Evolutionary conservation across 30 jellyfish, hydroid and myxozoan species (phyloP), one percentile per base, ranked within the genome.

Genomic region (Clytia hemisphaerica): DNA sequence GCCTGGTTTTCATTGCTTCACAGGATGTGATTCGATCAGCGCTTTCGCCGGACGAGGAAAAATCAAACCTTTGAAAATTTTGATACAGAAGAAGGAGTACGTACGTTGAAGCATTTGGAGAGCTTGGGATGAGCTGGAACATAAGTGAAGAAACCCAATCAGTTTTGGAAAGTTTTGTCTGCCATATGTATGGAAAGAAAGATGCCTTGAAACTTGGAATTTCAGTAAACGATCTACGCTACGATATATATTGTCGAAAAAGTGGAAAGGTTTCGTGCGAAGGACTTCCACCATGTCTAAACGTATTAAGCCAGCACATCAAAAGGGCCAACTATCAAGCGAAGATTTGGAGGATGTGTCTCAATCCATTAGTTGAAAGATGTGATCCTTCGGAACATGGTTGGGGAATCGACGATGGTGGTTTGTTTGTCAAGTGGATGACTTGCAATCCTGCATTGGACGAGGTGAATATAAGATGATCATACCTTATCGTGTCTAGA

Each of bases 361-460:
- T 31, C 49, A 64, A 72, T 38, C 45, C 37, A 58, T 1, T 21
- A 68, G 9, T 45, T 55, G 48, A 22, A 19, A 18, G 6, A 47
- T 54, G 32, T 57, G 54, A 72, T 45, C 81, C 47, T 29, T 28
- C 28, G 51, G 21, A 34, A 24, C 69, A 54, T 51, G 82, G 83
- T 15, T 72, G 83, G 83, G 24, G 29, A 15, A 42, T 68, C 32
- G 25, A 15, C 45, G 75, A 51, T 16, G 30, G 81, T 35, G 1
- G 37, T 47, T 62, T 58, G 36, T 25, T 33, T n/a, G 60, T 73
- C 24, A 26, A 73, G 61, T 42, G 75, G 88, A 60, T 27, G 83
- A 75, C 59, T 38, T 51, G 34, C 33, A 75, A 61, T 73, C 87
- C 82, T 59, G 73, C 87, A n/a, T n/a, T n/a, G n/a, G n/a, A n/a